Base-by-base conservation (phyloP, 2,113 vertebrate genomes). In the Stigmatopora argus region DNA sequence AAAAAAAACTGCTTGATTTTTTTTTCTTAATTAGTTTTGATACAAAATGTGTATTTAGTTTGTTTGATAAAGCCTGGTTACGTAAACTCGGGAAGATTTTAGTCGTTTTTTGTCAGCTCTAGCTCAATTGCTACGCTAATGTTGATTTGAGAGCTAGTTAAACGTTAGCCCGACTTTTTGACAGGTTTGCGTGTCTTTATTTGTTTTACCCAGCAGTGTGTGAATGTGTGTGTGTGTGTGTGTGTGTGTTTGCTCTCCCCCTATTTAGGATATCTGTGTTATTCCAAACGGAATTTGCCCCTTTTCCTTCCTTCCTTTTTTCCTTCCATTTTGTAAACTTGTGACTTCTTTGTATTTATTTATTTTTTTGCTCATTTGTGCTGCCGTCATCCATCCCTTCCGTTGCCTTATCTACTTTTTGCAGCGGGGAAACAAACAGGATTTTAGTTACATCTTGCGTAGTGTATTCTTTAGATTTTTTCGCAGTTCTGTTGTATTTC, bases 141-240 rank as follows among this genome's bases (percentile, higher is more conserved):
- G 76, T 81, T 79, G 73, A 81, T 85, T 78, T 78, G 74, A 77
- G 66, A 78, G 71, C 21, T 47, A 65, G 79, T 83, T 85, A 80
- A 86, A 81, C 58, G 75, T 88, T 87, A 84, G 82, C 80, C 64
- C 14, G 49, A 78, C 75, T 21, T 44, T 76, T 81, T 71, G 64
- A 77, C 74, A 71, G 69, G 72, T 85, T 74, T 70, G 76, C 69
- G 69, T 66, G 49, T 76, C 56, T 76, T 35, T 66, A 55, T 80
- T 71, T 82, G 64, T 66, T 75, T 45, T 69, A 44, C 53, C 68
- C 60, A 0, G 21, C 26, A 17, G n/a, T n/a, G n/a, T n/a, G n/a
- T n/a, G n/a, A n/a, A n/a, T n/a, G n/a, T n/a, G n/a, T n/a, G n/a
- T n/a, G n/a, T n/a, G 52, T 19, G 44, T 69, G 70, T 65, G 21